A percentile compares a stretch with the other conserved stretches of the same genome.
Evolutionary conservation across 64 coral and sea anemone genomes (phyloP).

Genomic region (Astreopora myriophthalma): DNA sequence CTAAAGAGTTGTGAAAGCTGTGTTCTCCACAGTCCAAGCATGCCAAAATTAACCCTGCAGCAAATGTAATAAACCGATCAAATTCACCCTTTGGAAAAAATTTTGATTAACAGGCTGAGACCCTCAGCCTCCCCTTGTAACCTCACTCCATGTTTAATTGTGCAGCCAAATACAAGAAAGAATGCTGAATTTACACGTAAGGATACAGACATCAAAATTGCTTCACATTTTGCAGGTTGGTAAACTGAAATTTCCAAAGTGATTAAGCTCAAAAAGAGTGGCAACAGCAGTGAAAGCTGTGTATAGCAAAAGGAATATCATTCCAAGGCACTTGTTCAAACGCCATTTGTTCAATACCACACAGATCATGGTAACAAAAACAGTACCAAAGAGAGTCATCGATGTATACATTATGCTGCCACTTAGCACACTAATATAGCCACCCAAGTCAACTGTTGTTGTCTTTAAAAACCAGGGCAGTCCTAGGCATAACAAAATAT

Average conservation of each 20-base stretch:
- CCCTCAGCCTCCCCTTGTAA: too few relatives aligned
- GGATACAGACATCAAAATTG: too few relatives aligned
- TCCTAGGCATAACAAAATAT: conserved; percentile 80
- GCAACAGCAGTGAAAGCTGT: conserved; percentile 80
- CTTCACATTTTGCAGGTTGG: conserved; percentile 27
- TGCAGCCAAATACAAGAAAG: too few relatives aligned
- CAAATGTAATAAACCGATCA: too few relatives aligned
- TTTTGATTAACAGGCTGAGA: too few relatives aligned
- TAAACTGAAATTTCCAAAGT: conserved; percentile 79
- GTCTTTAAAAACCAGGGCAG: conserved; percentile 89
- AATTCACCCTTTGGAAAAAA: too few relatives aligned
- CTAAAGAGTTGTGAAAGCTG: too few relatives aligned
- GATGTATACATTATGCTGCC: conserved; percentile 88
- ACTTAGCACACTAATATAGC: conserved; percentile 63
- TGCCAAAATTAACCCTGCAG: too few relatives aligned
- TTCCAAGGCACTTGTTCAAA: conserved; percentile 74
- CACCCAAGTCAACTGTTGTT: conserved; percentile 40
- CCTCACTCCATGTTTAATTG: too few relatives aligned
- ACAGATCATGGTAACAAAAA: conserved; percentile 62
- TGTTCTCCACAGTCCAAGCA: too few relatives aligned
- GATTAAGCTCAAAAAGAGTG: conserved; percentile 86
- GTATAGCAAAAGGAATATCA: conserved; percentile 71
- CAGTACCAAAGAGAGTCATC: conserved; percentile 77
- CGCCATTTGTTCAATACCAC: conserved; percentile 73
- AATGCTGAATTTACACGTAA: too few relatives aligned